Evolutionary conservation across 1,140 invertebrate genomes (phyloP), one percentile per base, ranked within the genome.

Genomic region (Papilio polyxenes): DNA sequence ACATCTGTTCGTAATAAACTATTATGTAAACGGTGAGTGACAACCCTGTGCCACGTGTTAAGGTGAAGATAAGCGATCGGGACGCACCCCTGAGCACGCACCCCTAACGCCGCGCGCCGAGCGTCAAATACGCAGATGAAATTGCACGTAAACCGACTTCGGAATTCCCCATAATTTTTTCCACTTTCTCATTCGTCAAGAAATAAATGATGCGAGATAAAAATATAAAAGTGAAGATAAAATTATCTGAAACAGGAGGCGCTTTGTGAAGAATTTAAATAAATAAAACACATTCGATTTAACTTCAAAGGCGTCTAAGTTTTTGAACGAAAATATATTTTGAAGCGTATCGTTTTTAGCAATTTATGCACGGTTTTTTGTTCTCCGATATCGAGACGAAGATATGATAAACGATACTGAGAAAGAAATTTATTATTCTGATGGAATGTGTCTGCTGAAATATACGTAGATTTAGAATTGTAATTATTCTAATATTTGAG

Each of bases 221-320:
- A 72, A 37, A 72, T 72, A 72, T 72, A 72, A 72, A 72, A 72
- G 65, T 37, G 31, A 72, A 31, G 65, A 72, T 72, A 40, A 72
- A 72, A 72, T 72, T 37, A 72, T 72, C 65, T 37, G 11, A 72
- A 72, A 40, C 65, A 72, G 65, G 31, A 72, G 23, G 65, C 31
- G 65, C 65, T 72, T 40, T 62, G 76, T 74, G 51, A 80, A 69
- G 10, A 51, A 79, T 83, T 85, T 85, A 85, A 85, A 83, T 85
- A 85, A 85, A 85, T 82, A 82, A 85, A 83, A 81, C 69, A 83
- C 84, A 82, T 75, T 81, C 82, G 77, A 83, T 82, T 85, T 83
- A 83, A 85, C 84, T 82, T 83, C 78, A 83, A 82, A 85, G 80
- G 79, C n/a, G 51, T 20, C 78, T 31, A 74, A 49, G 82, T 80